Conservation (phyloP, 2,888 invertebrate species). For the Antitype chi region DNA sequence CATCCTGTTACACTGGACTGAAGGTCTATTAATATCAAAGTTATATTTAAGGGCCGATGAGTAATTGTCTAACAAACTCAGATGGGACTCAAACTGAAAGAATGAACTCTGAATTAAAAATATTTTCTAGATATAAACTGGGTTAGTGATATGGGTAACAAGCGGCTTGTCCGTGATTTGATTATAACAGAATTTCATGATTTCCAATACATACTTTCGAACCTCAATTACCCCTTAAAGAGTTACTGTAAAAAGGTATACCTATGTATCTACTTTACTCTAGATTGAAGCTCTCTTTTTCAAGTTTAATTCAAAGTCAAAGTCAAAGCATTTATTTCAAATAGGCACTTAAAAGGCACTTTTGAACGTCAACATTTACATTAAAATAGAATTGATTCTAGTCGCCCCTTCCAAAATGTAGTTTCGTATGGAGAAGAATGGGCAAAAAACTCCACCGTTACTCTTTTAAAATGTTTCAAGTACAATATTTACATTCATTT, state of each 20-base stretch:
- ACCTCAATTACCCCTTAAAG: not conserved
- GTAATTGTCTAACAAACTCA: conserved; percentile 6
- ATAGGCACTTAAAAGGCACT: no score
- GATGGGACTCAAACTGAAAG: not conserved
- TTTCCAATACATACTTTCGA: not conserved
- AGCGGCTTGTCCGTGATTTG: not conserved
- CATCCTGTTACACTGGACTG: not conserved
- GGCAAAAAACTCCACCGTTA: no score
- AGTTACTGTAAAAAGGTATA: not conserved
- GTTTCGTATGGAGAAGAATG: no score
- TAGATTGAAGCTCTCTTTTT: not conserved
- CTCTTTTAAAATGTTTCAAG: no score
- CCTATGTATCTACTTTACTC: not conserved
- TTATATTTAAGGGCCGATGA: not conserved
- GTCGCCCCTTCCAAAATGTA: no score
- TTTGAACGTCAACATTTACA: no score
- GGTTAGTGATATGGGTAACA: not conserved
- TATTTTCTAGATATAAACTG: not conserved
- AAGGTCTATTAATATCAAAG: conserved; percentile 22
- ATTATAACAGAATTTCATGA: not conserved
- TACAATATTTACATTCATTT: no score
- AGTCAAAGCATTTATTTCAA: no score
- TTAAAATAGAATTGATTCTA: no score
- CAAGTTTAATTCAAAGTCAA: no score
- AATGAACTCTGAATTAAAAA: not conserved